These are phyloP conservation scores for Paramormyrops hopkinsi DNA, from an alignment of 2,797 vertebrate genomes.

Conservation along the genomic window DNA sequence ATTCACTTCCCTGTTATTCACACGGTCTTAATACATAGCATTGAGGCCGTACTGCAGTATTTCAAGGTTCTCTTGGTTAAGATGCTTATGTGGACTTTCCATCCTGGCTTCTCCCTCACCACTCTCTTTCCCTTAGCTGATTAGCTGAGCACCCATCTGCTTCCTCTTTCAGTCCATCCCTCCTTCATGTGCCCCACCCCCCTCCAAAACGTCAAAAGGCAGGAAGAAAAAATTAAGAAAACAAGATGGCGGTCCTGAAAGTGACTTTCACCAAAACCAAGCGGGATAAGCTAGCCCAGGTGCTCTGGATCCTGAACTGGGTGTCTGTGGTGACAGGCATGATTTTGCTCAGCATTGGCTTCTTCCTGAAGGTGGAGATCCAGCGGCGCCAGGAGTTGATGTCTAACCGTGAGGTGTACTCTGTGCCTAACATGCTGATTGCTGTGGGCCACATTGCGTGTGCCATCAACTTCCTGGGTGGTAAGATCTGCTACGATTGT, in stretches of 20 bases:
- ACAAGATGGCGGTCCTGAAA: slow-evolving; percentile 72
- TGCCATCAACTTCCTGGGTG: slow-evolving; percentile 77
- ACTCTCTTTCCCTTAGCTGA: neutral
- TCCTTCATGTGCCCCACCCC: neutral
- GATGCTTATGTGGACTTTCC: slow-evolving; percentile 36
- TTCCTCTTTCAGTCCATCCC: neutral
- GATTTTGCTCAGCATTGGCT: slow-evolving; percentile 72
- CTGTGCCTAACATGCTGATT: slow-evolving; percentile 73
- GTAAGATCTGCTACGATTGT: slow-evolving; percentile 80
- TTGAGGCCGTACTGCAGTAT: neutral
- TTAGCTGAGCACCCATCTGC: neutral
- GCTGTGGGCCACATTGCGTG: slow-evolving; percentile 71
- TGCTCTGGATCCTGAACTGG: slow-evolving; percentile 83
- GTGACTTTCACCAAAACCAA: slow-evolving; percentile 76
- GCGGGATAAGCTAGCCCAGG: slow-evolving; percentile 71
- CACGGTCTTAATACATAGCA: neutral
- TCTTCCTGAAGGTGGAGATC: slow-evolving; percentile 78
- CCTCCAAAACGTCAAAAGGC: neutral
- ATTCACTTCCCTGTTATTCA: neutral
- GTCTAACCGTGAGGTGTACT: slow-evolving; percentile 65
- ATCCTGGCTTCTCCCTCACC: slow-evolving; percentile 18
- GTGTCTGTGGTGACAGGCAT: slow-evolving; percentile 74
- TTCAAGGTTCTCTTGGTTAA: slow-evolving; percentile 39
- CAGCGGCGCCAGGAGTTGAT: slow-evolving; percentile 74
- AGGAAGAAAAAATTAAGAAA: neutral